These are phyloP conservation scores for Iselma pallidipennis DNA, from an alignment of 2,888 invertebrate genomes.

Conservation along the genomic window DNA sequence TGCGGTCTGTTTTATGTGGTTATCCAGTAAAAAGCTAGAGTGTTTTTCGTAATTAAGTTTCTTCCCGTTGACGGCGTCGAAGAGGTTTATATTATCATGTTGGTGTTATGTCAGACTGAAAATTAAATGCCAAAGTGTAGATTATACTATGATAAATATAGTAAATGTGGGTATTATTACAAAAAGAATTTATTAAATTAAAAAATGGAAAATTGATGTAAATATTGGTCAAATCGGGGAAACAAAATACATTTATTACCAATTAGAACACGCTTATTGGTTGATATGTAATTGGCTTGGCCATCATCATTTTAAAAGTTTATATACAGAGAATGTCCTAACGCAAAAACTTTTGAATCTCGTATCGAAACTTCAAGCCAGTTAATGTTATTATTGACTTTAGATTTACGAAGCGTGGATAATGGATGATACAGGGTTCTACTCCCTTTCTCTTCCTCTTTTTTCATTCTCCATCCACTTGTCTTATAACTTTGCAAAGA, in stretches of 20 bases:
- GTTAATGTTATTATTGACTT: slow-evolving; percentile 51
- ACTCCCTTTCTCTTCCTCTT: neutral
- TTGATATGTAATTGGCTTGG: slow-evolving; percentile 23
- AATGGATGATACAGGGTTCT: slow-evolving; percentile 42
- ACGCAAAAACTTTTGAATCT: slow-evolving; percentile 29
- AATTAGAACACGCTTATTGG: neutral
- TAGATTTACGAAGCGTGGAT: slow-evolving; percentile 49
- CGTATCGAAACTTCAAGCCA: slow-evolving; percentile 43
- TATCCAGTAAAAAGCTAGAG: slow-evolving; percentile 39
- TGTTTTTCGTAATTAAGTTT: slow-evolving; percentile 47
- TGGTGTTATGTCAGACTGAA: slow-evolving; percentile 13
- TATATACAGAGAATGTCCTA: slow-evolving; percentile 21
- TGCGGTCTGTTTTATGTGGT: slow-evolving; percentile 36
- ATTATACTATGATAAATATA: no score
- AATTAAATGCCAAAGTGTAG: no score
- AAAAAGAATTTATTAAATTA: no score
- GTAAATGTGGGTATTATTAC: no score
- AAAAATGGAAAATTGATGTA: no score
- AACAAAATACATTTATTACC: neutral
- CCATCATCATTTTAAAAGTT: slow-evolving; percentile 26
- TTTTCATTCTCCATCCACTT: neutral
- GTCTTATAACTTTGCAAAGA: slow-evolving; percentile 7
- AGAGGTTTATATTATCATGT: slow-evolving; percentile 30
- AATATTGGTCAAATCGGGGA: no score
- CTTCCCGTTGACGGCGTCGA: slow-evolving; percentile 36